A percentile compares a stretch with the other conserved stretches of the same genome.
phyloP scores from a whole-genome alignment of 2,888 invertebrate genomes.

The Mythimna impura region DNA sequence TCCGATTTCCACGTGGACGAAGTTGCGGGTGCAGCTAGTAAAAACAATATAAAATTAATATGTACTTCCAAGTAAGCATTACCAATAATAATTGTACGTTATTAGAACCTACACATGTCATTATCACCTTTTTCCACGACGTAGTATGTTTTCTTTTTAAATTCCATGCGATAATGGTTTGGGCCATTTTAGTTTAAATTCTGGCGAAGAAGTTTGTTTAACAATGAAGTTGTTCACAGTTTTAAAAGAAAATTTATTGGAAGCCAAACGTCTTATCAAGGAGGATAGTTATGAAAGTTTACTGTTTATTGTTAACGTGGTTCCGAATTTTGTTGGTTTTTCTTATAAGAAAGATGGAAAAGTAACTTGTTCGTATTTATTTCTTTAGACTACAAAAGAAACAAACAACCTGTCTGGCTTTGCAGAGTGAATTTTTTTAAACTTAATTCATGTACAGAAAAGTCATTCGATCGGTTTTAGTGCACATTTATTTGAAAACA shows the following conservation, averaged over 20 bases:
- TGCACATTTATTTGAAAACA: not conserved
- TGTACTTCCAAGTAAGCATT: slow-evolving; percentile 1
- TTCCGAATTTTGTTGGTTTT: slow-evolving; percentile 75
- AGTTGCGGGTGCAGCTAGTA: slow-evolving; percentile 2
- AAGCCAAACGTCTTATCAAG: slow-evolving; percentile 62
- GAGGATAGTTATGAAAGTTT: slow-evolving; percentile 74
- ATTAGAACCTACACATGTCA: slow-evolving; percentile 15
- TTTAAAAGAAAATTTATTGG: slow-evolving; percentile 48
- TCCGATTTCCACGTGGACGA: not conserved
- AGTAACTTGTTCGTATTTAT: slow-evolving; percentile 66
- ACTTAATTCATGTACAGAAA: too few relatives aligned
- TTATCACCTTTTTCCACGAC: slow-evolving; percentile 18
- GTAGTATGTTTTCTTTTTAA: not conserved
- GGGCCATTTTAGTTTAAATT: not conserved
- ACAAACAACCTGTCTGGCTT: too few relatives aligned
- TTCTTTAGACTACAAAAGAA: too few relatives aligned
- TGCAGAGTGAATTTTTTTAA: too few relatives aligned
- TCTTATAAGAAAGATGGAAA: slow-evolving; percentile 69
- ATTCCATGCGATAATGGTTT: not conserved
- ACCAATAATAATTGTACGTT: slow-evolving; percentile 39
- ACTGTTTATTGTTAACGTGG: slow-evolving; percentile 75
- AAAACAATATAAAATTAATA: not conserved
- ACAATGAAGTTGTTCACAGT: slow-evolving; percentile 57
- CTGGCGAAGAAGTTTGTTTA: not conserved
- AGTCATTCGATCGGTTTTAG: not conserved